Evolutionary conservation across 2,888 invertebrate genomes (phyloP).

Genomic region (Melinaea menophilus): DNA sequence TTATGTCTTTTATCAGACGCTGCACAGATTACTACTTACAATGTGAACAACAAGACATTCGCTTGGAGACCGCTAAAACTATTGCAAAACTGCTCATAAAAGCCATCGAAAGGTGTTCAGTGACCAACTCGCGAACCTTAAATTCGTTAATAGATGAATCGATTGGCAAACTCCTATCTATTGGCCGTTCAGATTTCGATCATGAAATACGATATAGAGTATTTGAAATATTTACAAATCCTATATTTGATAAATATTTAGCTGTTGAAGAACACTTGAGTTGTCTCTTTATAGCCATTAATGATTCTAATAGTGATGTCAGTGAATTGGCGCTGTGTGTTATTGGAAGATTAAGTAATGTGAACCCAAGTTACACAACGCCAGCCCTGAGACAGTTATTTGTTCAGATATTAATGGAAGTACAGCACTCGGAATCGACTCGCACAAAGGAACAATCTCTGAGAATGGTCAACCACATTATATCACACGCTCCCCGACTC

Average conservation of each 20-base stretch:
- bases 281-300: constrained; percentile 94
- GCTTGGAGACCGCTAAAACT: constrained; percentile 94
- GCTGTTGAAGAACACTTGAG: constrained; percentile 97
- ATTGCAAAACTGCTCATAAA: constrained; percentile 92
- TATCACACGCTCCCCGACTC: constrained; percentile 94
- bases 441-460: constrained; percentile 98
- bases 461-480: constrained; percentile 95
- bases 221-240: constrained; percentile 91
- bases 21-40: constrained; percentile 95
- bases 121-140: constrained; percentile 87
- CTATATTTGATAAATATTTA: constrained; percentile 92
- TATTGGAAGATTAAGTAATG: constrained; percentile 92
- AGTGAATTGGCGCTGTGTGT: constrained; percentile 95
- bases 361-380: constrained; percentile 99
- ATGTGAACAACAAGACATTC: constrained; percentile 93
- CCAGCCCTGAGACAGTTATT: constrained; percentile 94
- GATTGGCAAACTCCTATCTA: constrained; percentile 91
- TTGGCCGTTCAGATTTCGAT: constrained; percentile 97
- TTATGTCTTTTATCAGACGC: constrained; percentile 94
- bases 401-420: constrained; percentile 93
- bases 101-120: constrained; percentile 82
- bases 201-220: constrained; percentile 95
- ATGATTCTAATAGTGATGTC: constrained; percentile 97
- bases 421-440: constrained; percentile 96
- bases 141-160: constrained; percentile 95